Base-by-base conservation (phyloP, 1,140 invertebrate genomes). In the Sarcophaga peregrina region DNA sequence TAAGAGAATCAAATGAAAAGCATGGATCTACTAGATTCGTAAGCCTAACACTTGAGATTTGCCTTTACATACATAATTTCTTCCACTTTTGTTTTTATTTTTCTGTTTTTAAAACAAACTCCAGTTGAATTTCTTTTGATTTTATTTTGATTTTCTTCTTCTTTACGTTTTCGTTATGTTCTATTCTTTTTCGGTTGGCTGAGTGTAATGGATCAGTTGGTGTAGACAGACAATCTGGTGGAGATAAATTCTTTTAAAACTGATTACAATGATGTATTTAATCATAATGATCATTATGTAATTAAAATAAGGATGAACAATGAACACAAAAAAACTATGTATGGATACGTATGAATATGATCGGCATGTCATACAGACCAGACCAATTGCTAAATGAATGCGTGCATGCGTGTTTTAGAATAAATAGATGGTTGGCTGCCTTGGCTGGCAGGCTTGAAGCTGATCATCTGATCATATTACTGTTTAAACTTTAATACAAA, bases 151-250 rank as follows among this genome's bases (percentile, higher is more conserved):
- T 37, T 37, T 37, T 37, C 4, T 58, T 11, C n/a, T 5, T 58
- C n/a, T 58, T 58, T 15, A 15, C 15, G 50, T 58, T 1, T n/a
- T 58, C 13, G n/a, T 58, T 37, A 37, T 37, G 25, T 37, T 58
- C 54, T 58, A 58, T 58, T 58, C 54, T 58, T n/a, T n/a, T 58
- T n/a, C 54, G 54, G 54, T 58, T 58, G 54, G 54, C 54, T 58
- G 54, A 13, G 15, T 58, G 54, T 58, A 58, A 58, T 58, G 54
- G 54, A 58, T 58, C 54, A 58, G 54, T 58, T 58, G 54, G 54
- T 15, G 54, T 58, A 58, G 54, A 37, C 25, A 37, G 25, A 58
- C 54, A 58, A 13, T 58, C 54, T 58, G 54, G 11, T 58, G 54
- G 54, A 58, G 54, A 15, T 58, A 58, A 58, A 58, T 58, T 58